Evolutionary conservation across 1,140 invertebrate genomes (phyloP), one percentile per base, ranked within the genome.

Genomic region (Drosophila orena): DNA sequence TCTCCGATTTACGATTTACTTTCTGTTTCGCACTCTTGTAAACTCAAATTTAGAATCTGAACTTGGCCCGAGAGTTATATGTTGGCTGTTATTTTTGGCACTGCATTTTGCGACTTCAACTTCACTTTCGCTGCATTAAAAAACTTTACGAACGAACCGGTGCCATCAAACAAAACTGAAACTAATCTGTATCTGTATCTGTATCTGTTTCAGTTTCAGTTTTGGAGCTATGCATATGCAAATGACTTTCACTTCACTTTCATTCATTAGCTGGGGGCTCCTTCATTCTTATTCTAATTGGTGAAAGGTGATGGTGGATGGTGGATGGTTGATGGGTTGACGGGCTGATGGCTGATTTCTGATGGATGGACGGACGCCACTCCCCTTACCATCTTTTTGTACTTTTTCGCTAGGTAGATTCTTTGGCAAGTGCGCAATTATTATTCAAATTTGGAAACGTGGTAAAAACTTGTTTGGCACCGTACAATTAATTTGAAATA

Each of bases 211-310:
- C 42, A 20, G 43, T 49, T 50, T 46, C 5, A 5, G 12, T 30
- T 30, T 30, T 10, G 8, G 30, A 10, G 30, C 30, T 40, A 42
- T 47, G 64, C 64, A 64, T 86, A 86, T 86, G 83, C 83, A 89
- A 88, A 88, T 89, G 47, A 77, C 85, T 89, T 89, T 89, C 84
- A 89, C 84, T 89, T 89, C 69, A 89, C 84, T 89, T 89, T 89
- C 84, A 40, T 89, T 89, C 77, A 77, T 84, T 89, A 79, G 69
- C 43, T 27, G 61, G n/a, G 43, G 38, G 47, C 11, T 34, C 37
- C 62, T 85, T 80, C 64, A 80, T 89, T 89, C 84, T 89, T 84
- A 89, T 90, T 89, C 84, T 90, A 89, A 73, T 77, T 40, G 79
- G 84, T 71, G 84, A 88, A 88, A 88, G 84, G 81, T 65, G 55